Conservation (phyloP, 2,113 vertebrate species). For the Myrmecophaga tridactyla region DNA sequence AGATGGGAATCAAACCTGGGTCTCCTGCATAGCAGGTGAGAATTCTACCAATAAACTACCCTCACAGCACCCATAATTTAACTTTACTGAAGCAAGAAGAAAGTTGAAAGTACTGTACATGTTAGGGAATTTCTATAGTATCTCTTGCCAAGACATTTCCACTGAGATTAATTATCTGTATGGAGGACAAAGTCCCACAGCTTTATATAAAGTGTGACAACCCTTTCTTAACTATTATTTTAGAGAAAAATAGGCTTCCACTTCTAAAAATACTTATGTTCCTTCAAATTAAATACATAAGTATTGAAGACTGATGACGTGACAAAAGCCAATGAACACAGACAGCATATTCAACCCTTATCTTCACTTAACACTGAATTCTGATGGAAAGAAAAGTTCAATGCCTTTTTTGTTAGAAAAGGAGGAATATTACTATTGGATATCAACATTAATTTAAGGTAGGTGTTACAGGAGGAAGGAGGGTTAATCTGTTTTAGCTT, state of each 20-base stretch:
- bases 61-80: too few relatives aligned
- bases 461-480: not conserved
- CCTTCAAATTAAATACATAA: not conserved
- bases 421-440: not conserved
- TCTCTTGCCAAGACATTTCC: constrained; percentile 24
- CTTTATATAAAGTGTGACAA: not conserved
- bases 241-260: not conserved
- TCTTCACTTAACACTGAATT: not conserved
- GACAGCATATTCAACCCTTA: not conserved
- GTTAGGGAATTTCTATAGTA: not conserved
- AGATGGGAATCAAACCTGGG: too few relatives aligned
- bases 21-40: too few relatives aligned
- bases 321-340: not conserved
- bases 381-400: not conserved
- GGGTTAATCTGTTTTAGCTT: not conserved
- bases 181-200: not conserved
- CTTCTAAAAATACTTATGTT: not conserved
- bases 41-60: too few relatives aligned
- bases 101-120: not conserved
- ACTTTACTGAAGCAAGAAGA: not conserved
- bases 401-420: not conserved
- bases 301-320: not conserved
- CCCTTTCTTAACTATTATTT: not conserved
- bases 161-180: constrained; percentile 19
- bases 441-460: constrained; percentile 14